Conservation (phyloP, 1,140 invertebrate genomes). For the Portunus trituberculatus region DNA sequence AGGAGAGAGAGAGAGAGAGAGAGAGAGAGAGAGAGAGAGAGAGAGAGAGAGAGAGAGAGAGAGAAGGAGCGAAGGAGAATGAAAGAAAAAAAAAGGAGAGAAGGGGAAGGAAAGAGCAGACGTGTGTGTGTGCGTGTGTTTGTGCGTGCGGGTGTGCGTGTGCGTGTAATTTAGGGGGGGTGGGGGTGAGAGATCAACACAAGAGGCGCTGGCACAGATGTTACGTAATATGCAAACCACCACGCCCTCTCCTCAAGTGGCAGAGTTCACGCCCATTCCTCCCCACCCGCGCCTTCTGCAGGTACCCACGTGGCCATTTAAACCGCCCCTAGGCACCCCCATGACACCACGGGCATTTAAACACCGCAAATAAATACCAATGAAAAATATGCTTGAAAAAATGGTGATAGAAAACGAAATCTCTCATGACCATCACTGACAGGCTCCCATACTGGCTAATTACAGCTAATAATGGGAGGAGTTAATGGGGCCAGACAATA, state of each 20-base stretch:
- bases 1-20: too few relatives aligned
- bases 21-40: too few relatives aligned
- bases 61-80: too few relatives aligned
- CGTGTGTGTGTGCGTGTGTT: neutral
- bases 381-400: neutral
- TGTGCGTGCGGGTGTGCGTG: neutral
- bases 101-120: too few relatives aligned
- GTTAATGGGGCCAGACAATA: constrained; percentile 54
- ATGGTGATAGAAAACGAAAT: neutral
- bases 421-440: constrained; percentile 9
- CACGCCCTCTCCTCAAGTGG: neutral
- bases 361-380: neutral
- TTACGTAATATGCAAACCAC: neutral
- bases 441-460: constrained; percentile 55
- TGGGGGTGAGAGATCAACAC: too few relatives aligned
- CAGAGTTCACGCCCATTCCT: constrained; percentile 10
- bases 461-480: constrained; percentile 59
- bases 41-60: too few relatives aligned
- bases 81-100: too few relatives aligned
- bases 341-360: neutral
- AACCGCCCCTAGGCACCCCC: neutral
- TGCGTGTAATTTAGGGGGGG: too few relatives aligned
- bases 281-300: too few relatives aligned
- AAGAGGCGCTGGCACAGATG: neutral
- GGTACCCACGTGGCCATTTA: too few relatives aligned